phyloP scores from a whole-genome alignment of 2,888 invertebrate species.

The Oxycera nigricornis region DNA sequence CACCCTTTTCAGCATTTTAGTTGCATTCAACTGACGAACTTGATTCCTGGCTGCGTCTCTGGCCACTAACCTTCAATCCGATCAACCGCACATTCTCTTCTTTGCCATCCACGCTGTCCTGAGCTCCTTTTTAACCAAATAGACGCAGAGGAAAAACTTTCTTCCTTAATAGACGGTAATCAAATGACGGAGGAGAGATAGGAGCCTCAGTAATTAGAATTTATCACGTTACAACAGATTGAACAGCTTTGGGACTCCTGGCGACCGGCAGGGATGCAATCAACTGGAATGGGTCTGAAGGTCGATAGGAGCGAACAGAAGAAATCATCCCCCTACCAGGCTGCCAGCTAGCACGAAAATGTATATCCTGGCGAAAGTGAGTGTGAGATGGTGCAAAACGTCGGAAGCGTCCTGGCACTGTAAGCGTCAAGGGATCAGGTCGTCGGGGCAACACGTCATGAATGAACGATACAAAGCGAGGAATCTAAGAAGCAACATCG shows the following conservation, averaged over 20 bases:
- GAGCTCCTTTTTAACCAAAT: too few species aligned
- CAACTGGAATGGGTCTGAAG: not conserved
- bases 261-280: not conserved
- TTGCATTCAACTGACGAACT: constrained; percentile 14
- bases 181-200: constrained; percentile 36
- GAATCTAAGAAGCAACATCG: not conserved
- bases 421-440: constrained; percentile 11
- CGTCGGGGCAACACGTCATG: constrained; percentile 29
- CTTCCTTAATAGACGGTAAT: constrained; percentile 38
- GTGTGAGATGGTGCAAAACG: not conserved
- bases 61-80: not conserved
- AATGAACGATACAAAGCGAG: constrained; percentile 3
- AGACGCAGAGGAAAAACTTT: too few species aligned
- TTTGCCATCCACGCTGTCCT: too few species aligned
- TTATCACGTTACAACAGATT: constrained; percentile 40
- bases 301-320: not conserved
- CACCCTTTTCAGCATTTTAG: not conserved
- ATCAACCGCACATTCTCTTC: not conserved
- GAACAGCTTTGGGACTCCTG: constrained; percentile 7
- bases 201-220: constrained; percentile 39
- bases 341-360: not conserved
- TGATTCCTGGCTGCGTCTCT: constrained; percentile 11
- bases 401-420: not conserved
- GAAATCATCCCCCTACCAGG: too few species aligned
- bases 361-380: not conserved